Evolutionary conservation across 2,797 vertebrate species (phyloP), one percentile per base, ranked within the genome.

Genomic region (Acipenser oxyrinchus): DNA sequence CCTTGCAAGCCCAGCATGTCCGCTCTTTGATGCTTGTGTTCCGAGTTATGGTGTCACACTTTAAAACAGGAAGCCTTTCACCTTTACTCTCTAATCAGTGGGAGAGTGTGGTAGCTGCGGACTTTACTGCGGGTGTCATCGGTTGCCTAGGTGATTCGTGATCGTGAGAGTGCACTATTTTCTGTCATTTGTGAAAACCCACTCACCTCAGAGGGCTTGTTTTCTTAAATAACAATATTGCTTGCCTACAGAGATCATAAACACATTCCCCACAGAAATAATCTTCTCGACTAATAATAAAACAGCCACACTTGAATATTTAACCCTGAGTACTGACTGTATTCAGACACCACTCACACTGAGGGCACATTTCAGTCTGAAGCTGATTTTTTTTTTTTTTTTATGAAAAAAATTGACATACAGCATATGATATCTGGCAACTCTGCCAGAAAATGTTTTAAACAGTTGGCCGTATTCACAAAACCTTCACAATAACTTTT

Each of bases 71-170:
- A 55, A 55, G 5, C 53, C 53, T 55, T 55, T 55, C 53, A 55
- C 53, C 53, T 55, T 55, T n/a, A 55, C 53, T 55, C 53, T 55
- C 6, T 55, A 55, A 55, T 55, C 53, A 55, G 53, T n/a, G n/a
- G n/a, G n/a, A 55, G 53, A 55, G 10, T 55, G n/a, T 70, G 10
- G 49, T 58, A 12, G 18, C 64, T n/a, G 9, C 58, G 48, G 18
- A 49, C 9, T 6, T 11, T 6, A 63, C 49, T 48, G 15, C 48
- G 60, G 53, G 59, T 63, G 12, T 58, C 60, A 59, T 15, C 15
- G 15, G 69, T 66, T 63, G 60, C 53, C 64, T 62, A 15, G 50
- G 61, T 10, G 58, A 66, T 57, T 50, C 8, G 48, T 53, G 60
- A 6, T 18, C 2, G 48, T 48, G 48, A 15, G 60, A 8, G 12